A percentile compares a stretch with the other conserved stretches of the same genome.
phyloP scores from a whole-genome alignment of 2,113 vertebrate genomes.

The Rhizomys pruinosus region DNA sequence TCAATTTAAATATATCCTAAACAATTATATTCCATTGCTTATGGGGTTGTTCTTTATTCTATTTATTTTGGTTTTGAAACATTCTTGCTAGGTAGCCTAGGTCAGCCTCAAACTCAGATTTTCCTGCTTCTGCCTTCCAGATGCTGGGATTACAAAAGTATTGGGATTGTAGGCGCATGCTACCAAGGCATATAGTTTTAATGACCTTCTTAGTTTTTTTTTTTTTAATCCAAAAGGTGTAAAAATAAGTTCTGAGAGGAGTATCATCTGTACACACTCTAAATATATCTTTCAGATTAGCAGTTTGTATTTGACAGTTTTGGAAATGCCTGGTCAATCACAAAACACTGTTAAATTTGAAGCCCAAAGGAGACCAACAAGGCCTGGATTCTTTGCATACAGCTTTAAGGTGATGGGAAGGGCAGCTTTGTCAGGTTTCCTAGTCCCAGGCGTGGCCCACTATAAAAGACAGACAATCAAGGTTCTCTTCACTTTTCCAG shows the following conservation, averaged over 20 bases:
- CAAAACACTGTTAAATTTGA: background rate
- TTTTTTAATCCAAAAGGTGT: background rate
- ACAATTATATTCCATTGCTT: too few relatives aligned
- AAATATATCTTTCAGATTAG: background rate
- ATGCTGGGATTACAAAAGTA: too few relatives aligned
- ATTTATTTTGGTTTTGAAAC: too few relatives aligned
- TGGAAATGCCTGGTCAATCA: background rate
- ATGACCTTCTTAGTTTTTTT: background rate
- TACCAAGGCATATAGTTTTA: background rate
- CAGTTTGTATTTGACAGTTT: background rate
- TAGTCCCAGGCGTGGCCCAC: background rate
- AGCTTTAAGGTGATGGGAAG: background rate
- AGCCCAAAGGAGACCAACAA: background rate
- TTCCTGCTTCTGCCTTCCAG: too few relatives aligned
- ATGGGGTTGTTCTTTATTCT: too few relatives aligned
- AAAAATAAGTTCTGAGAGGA: background rate
- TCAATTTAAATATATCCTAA: too few relatives aligned
- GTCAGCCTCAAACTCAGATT: too few relatives aligned
- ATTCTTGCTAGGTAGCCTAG: background rate
- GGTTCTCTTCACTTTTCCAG: background rate
- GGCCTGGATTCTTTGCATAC: background rate
- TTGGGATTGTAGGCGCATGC: too few relatives aligned
- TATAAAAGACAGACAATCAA: background rate
- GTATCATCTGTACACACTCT: too few relatives aligned
- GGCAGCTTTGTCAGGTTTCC: background rate